Base-by-base conservation (phyloP, 1,140 invertebrate species). In the Latrodectus geometricus region DNA sequence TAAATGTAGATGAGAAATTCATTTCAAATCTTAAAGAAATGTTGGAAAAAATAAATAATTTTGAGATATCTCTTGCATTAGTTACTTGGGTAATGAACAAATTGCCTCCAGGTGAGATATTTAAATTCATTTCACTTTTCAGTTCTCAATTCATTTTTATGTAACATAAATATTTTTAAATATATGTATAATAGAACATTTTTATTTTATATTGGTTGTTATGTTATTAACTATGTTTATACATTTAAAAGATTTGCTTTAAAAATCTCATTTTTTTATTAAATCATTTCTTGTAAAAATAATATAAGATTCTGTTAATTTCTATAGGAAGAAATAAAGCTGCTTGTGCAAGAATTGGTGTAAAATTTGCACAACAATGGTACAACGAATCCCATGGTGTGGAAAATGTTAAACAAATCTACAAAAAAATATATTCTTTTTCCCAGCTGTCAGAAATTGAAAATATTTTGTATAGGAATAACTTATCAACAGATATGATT, bases 261-360 rank as follows among this genome's bases (percentile, higher is more conserved):
- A n/a, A n/a, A n/a, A n/a, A n/a, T n/a, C n/a, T n/a, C n/a, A n/a
- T n/a, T n/a, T n/a, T n/a, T n/a, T n/a, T n/a, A n/a, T n/a, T n/a
- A n/a, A n/a, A n/a, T 35, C 5, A 35, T 3, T 35, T 35, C 5
- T 3, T 35, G 35, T 35, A 35, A 35, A 35, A 35, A 35, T 35
- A 35, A 35, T 35, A 35, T 35, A 35, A 65, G 65, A 35, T 56
- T 35, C 12, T 3, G 65, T 65, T n/a, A 65, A n/a, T 66, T 78
- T 78, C 52, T 52, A 75, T 49, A 79, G 77, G 77, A 20, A 65
- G 61, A n/a, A 79, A 79, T 49, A 79, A 68, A 49, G 77, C 68
- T n/a, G 48, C 9, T n/a, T 79, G 66, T 79, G 23, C 61, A 49
- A 68, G 23, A 14, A 48, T 79, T 14, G 49, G 61, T 52, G 77